Percentiles rank a stretch among this genome's conserved stretches.
Evolutionary conservation across 2,113 vertebrate genomes (phyloP).

Genomic region (Sapayoa aenigma): DNA sequence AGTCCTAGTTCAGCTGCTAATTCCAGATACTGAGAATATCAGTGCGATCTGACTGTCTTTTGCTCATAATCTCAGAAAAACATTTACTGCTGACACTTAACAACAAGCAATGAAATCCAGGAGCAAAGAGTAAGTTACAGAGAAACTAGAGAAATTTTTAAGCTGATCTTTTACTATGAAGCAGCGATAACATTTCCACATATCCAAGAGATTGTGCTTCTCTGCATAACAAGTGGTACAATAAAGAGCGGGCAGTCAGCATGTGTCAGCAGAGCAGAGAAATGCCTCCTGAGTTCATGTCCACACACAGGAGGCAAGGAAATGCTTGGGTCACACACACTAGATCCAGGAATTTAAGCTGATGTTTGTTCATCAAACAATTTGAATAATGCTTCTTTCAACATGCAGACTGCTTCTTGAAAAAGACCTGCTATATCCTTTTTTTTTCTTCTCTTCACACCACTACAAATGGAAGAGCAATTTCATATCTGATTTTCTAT

Average conservation of each 20-base stretch:
- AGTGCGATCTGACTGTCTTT: neutral
- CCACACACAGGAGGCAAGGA: neutral
- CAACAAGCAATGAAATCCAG: neutral
- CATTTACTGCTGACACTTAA: neutral
- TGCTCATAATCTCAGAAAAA: neutral
- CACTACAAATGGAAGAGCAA: neutral
- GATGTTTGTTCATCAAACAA: neutral
- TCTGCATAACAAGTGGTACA: neutral
- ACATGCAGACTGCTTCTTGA: conserved; percentile 4
- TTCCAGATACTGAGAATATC: no score
- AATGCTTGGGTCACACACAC: neutral
- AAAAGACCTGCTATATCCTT: neutral
- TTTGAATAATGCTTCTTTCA: conserved; percentile 11
- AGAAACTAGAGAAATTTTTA: neutral
- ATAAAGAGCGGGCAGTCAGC: neutral
- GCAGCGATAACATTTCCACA: neutral
- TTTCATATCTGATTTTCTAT: conserved; percentile 53
- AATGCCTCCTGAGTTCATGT: neutral
- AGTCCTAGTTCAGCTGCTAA: neutral
- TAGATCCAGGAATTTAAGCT: neutral
- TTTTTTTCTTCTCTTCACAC: neutral
- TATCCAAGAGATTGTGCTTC: neutral
- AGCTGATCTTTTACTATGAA: neutral
- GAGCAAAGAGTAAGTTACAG: neutral
- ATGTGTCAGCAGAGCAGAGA: neutral